These are phyloP conservation scores for Zaprionus kolodkinae DNA, from an alignment of 1,140 invertebrate species.

Conservation along the genomic window DNA sequence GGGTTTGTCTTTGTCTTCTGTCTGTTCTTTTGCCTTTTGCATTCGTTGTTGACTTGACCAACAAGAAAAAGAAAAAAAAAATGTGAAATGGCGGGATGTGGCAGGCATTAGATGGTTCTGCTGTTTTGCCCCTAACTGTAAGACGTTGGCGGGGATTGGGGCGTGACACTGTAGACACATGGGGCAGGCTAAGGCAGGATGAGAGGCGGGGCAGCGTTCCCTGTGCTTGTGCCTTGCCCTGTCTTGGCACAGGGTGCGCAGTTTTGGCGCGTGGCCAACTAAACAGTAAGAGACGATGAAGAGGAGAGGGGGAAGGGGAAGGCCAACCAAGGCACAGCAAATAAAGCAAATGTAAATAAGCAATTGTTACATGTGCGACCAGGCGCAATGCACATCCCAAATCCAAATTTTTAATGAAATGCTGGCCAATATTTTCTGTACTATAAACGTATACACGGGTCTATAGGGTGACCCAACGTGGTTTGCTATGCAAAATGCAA, in stretches of 20 bases:
- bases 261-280: conserved; percentile 71
- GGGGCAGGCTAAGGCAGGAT: neutral
- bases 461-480: neutral
- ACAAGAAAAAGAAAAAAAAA: conserved; percentile 3
- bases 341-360: conserved; percentile 42
- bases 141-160: conserved; percentile 14
- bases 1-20: conserved; percentile 9
- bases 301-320: conserved; percentile 5
- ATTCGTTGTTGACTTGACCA: conserved; percentile 40
- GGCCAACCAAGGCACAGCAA: conserved; percentile 20
- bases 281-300: conserved; percentile 28
- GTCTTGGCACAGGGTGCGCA: conserved; percentile 30
- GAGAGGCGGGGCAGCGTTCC: neutral
- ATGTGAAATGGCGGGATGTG: conserved; percentile 32
- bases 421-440: conserved; percentile 18
- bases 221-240: conserved; percentile 7
- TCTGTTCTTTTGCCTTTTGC: conserved; percentile 5
- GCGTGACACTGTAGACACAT: conserved; percentile 30
- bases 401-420: conserved; percentile 38
- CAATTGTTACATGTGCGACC: conserved; percentile 24
- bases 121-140: conserved; percentile 30
- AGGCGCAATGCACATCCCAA: neutral
- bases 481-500: neutral
- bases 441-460: neutral
- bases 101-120: conserved; percentile 18